Evolutionary conservation across 1,140 invertebrate genomes (phyloP), one percentile per base, ranked within the genome.

Genomic region (Proctacanthus coquilletti): DNA sequence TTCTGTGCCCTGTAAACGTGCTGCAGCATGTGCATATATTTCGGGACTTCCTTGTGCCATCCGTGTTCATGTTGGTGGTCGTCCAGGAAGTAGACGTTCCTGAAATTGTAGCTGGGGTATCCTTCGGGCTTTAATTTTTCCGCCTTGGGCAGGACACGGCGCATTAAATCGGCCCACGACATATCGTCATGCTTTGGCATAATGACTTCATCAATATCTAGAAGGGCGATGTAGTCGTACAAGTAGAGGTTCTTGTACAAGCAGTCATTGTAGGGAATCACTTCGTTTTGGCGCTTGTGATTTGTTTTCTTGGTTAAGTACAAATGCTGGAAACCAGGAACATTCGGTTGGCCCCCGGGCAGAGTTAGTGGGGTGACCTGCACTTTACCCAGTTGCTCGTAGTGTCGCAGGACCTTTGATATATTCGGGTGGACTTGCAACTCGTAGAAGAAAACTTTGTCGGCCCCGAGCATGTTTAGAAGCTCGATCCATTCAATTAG

Each of bases 251-350:
- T 84, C 47, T 89, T 81, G 63, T 96, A 95, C 4, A 96, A 68
- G 52, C 92, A 96, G 55, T 96, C 92, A 60, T 96, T 96, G 66
- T 95, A 95, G 1, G 92, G 89, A 46, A 96, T 92, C 23, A 96
- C 67, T 59, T 96, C 91, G 60, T 94, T 92, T 52, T 94, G 86
- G 9, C 91, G 65, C 56, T 95, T 95, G 59, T 91, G 77, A 50
- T 84, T 92, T 2, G 82, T 79, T 56, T 86, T 87, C 54, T 86
- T 86, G 31, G 82, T 83, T 4, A 93, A 65, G 49, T 89, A 93
- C 57, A 87, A 70, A 57, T 92, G 86, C 50, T 88, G 80, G 36
- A 92, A 78, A 0, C 77, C 77, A 0, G 84, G 85, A 5, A 86
- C 71, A 52, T 94, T 95, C 0, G 89, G 88, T 50, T 89, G 84